These are phyloP conservation scores for Wasmannia auropunctata DNA, from an alignment of 1,140 invertebrate genomes.

Conservation along the genomic window DNA sequence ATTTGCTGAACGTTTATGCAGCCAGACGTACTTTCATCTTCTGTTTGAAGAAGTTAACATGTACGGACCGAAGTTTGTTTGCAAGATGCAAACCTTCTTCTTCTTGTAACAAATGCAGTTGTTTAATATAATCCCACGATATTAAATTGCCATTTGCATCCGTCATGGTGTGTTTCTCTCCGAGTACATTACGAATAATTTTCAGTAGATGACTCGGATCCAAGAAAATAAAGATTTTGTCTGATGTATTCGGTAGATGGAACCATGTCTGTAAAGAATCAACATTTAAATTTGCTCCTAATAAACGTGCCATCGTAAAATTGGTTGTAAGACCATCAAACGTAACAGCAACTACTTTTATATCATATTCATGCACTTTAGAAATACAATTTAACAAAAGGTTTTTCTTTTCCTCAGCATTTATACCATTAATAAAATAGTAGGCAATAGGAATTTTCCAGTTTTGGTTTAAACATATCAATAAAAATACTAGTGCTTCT, in stretches of 20 bases:
- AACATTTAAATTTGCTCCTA: background rate
- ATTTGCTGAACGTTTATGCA: background rate
- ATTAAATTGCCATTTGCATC: background rate
- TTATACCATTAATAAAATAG: background rate
- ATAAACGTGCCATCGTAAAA: background rate
- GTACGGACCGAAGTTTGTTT: background rate
- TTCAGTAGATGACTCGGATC: background rate
- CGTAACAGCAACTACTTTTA: background rate
- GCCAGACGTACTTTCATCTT: background rate
- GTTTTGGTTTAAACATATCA: background rate
- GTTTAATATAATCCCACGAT: background rate
- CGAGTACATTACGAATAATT: background rate
- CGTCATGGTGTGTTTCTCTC: background rate
- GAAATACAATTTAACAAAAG: background rate
- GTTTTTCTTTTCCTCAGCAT: background rate
- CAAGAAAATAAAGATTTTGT: background rate
- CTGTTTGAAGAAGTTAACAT: background rate
- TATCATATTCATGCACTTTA: background rate
- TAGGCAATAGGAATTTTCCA: background rate
- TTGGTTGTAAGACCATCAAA: background rate
- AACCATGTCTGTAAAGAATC: background rate
- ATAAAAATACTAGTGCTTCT: background rate
- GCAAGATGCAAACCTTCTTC: background rate
- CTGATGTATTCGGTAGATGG: background rate
- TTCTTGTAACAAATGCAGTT: background rate